These are phyloP conservation scores for Tetramorium simillimum DNA, from an alignment of 1,140 invertebrate genomes.

Conservation along the genomic window DNA sequence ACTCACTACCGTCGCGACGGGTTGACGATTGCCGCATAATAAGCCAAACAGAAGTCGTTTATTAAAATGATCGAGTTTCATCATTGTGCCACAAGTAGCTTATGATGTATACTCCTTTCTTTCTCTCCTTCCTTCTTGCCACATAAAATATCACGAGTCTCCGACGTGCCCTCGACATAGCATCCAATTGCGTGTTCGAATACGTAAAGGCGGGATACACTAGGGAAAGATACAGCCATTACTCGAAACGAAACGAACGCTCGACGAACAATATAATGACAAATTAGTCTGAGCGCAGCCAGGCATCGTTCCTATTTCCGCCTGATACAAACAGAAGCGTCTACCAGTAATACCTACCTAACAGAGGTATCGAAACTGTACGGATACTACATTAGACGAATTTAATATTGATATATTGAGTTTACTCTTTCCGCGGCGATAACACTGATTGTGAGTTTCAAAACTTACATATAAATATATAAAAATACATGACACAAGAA, in stretches of 20 bases:
- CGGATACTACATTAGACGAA: neutral
- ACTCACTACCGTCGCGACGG: neutral
- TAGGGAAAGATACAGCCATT: slow-evolving; percentile 8
- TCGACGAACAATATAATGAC: slow-evolving; percentile 37
- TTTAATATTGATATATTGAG: neutral
- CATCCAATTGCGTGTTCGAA: neutral
- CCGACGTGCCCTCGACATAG: neutral
- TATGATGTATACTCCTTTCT: neutral
- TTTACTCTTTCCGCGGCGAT: neutral
- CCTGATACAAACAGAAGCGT: neutral
- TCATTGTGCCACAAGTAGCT: neutral
- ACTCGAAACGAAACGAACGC: slow-evolving; percentile 19
- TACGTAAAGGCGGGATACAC: neutral
- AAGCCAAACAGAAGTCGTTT: neutral
- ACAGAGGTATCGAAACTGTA: slow-evolving; percentile 1
- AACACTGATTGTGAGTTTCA: neutral
- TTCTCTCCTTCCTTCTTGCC: too few species aligned
- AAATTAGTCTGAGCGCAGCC: slow-evolving; percentile 35
- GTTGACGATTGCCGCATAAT: neutral
- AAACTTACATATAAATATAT: too few species aligned
- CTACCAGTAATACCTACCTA: neutral
- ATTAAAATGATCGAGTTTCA: slow-evolving; percentile 8
- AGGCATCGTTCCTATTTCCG: slow-evolving; percentile 53
- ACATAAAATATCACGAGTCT: neutral
- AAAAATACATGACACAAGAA: neutral